Percentiles rank a stretch among this genome's conserved stretches.
Evolutionary conservation across 2,113 vertebrate genomes (phyloP).

Genomic region (Calypte anna): DNA sequence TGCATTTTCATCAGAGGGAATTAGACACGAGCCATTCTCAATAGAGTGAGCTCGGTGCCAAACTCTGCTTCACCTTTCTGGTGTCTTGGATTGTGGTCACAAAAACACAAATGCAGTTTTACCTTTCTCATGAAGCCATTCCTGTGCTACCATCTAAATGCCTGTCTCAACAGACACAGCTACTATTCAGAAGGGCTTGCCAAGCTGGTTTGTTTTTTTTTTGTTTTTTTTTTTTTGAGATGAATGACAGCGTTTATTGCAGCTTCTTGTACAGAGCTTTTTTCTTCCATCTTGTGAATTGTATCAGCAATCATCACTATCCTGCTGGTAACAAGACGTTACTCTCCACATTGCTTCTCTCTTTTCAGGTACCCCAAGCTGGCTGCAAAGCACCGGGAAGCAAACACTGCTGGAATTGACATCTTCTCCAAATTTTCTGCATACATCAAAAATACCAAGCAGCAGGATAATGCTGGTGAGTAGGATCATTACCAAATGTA

Average conservation of each 20-base stretch:
- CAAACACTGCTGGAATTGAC: conserved; percentile 92
- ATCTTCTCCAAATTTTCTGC: conserved; percentile 96
- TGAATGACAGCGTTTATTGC: neutral
- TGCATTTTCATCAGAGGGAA: neutral
- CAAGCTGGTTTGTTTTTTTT: neutral
- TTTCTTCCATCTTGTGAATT: neutral
- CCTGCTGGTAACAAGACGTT: neutral
- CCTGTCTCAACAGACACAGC: neutral
- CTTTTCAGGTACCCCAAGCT: conserved; percentile 90
- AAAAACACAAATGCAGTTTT: neutral
- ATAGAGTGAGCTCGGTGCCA: neutral
- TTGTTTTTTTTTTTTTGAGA: neutral
- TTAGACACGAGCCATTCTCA: neutral
- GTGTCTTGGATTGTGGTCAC: neutral
- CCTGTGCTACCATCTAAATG: neutral
- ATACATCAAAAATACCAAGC: conserved; percentile 92
- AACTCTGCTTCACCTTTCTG: neutral
- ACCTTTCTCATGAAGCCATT: neutral
- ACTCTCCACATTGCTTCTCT: neutral
- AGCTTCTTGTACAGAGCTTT: neutral
- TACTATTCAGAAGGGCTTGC: neutral
- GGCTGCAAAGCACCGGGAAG: conserved; percentile 87
- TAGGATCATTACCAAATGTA: neutral
- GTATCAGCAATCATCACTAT: neutral
- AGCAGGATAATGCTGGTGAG: conserved; percentile 86